Evolutionary conservation across 1,140 invertebrate species (phyloP), one percentile per base, ranked within the genome.

Genomic region (Aphaenogaster rudis): DNA sequence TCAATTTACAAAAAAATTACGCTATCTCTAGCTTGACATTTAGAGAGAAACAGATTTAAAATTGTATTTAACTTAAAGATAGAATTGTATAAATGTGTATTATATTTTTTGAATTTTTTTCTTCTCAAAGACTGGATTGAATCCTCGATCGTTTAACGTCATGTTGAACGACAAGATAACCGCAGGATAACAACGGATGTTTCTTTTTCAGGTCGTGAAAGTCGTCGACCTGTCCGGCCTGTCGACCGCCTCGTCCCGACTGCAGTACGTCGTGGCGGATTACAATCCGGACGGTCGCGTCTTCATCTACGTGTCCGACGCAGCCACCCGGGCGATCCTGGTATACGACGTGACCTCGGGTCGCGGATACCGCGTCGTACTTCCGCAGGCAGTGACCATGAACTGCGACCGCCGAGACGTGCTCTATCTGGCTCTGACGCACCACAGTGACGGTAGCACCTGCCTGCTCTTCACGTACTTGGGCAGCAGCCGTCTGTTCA

Each of bases 301-400:
- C 9, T 96, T 96, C 84, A 93, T 97, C 13, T 97, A 97, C 88
- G 95, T 97, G 1, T 96, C 96, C 36, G 97, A 97, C 93, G 97
- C 97, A 2, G 96, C 96, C 1, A 95, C 96, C 15, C 93, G 96
- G 21, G 96, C 97, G 0, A 96, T 97, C 39, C 93, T 97, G 11
- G 97, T 97, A 0, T 97, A 96, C 86, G 97, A 97, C 88, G 95
- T 97, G 1, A 95, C 95, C 33, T 95, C 95, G 3, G 95, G 95
- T 88, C 95, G 94, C 15, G 96, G 97, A 7, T 97, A 96, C 81
- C 94, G 96, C 48, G 96, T 97, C 0, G 94, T 96, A 2, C 90
- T 97, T 5, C 97, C 97, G 0, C 95, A 96, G 80, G 95, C 94
- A 0, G 95, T 96, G 0, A 93, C 94, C 0, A 84, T 91, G 0